Percentiles rank a stretch among this genome's conserved stretches.
These are phyloP conservation scores for Leptopilina syphax DNA, from an alignment of 2,888 invertebrate species.

Conservation along the genomic window DNA sequence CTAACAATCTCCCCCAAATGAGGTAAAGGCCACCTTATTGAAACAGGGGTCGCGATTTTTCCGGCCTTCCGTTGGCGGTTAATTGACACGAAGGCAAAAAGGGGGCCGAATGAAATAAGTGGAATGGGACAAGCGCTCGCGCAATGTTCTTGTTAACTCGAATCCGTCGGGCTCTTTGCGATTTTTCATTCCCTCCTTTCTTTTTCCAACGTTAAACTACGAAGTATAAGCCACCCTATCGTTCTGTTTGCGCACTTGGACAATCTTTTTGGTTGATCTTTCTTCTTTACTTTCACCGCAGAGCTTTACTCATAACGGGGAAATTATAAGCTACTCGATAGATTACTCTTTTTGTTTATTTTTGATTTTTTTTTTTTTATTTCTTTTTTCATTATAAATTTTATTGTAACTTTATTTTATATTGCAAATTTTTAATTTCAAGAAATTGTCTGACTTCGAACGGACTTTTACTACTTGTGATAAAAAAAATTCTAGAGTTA, in stretches of 20 bases:
- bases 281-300: constrained; percentile 56
- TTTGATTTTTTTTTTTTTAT: no score
- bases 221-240: constrained; percentile 61
- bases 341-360: no score
- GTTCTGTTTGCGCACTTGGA: constrained; percentile 66
- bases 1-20: constrained; percentile 76
- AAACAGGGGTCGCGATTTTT: constrained; percentile 77
- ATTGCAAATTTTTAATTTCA: no score
- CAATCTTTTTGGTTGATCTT: constrained; percentile 64
- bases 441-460: no score
- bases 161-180: constrained; percentile 69
- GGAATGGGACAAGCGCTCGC: constrained; percentile 57
- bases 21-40: constrained; percentile 77
- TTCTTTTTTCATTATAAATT: no score
- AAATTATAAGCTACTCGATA: constrained; percentile 36
- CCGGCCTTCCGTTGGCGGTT: constrained; percentile 72
- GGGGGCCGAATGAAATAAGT: constrained; percentile 51
- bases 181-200: constrained; percentile 74
- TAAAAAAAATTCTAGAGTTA: no score
- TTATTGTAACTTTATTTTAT: no score
- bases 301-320: constrained; percentile 27
- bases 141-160: constrained; percentile 75
- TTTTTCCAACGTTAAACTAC: constrained; percentile 51
- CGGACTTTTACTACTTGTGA: no score
- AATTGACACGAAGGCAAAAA: constrained; percentile 71